Percentiles rank a stretch among this genome's conserved stretches.
phyloP scores from a whole-genome alignment of 2,888 invertebrate species.

The Branchinecta sandiegonensis region DNA sequence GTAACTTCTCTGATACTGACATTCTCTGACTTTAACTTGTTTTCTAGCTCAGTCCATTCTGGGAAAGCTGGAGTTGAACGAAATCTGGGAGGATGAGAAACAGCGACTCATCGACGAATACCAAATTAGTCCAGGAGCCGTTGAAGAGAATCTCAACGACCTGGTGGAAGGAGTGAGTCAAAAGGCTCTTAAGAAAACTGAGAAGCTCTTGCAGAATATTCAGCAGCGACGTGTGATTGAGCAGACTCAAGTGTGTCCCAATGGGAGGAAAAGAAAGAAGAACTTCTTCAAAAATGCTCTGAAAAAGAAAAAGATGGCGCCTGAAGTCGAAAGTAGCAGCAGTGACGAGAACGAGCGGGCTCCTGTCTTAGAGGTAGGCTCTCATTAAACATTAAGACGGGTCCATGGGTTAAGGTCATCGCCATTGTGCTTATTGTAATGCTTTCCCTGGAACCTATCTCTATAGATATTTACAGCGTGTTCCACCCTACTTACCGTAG shows the following conservation, averaged over 20 bases:
- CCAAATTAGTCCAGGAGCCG: constrained; percentile 7
- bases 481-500: no score
- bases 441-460: no score
- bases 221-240: constrained; percentile 2
- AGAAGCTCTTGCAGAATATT: constrained; percentile 15
- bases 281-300: not conserved
- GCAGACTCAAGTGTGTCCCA: constrained; percentile 5
- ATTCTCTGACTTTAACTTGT: not conserved
- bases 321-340: not conserved
- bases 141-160: constrained; percentile 13
- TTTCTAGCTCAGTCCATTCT: not conserved
- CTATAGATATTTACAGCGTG: no score
- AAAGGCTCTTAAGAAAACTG: not conserved
- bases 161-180: not conserved
- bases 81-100: not conserved
- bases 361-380: no score
- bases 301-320: not conserved
- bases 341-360: not conserved
- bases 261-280: not conserved
- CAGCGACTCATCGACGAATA: constrained; percentile 12
- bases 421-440: no score
- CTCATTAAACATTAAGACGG: no score
- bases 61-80: not conserved
- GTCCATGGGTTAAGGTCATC: no score
- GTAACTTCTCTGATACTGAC: not conserved